phyloP scores from a whole-genome alignment of 2,888 invertebrate species.

The Yponomeuta sedellus region DNA sequence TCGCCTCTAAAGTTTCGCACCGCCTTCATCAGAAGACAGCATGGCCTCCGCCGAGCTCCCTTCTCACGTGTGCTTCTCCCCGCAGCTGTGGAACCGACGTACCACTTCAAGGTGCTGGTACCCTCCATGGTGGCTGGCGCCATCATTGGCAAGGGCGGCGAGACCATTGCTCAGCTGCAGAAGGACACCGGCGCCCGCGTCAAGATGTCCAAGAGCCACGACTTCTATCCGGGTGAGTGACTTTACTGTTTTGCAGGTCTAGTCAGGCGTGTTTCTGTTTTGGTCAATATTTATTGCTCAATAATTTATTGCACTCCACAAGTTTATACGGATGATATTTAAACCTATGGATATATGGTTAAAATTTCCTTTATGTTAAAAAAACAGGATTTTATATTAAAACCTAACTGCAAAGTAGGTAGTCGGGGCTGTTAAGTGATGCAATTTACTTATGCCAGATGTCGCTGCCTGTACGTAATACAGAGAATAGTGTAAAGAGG shows the following conservation, averaged over 20 bases:
- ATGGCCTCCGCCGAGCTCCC: not conserved
- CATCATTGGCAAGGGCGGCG: slow-evolving; percentile 99
- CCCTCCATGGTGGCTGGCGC: slow-evolving; percentile 98
- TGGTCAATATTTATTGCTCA: no score
- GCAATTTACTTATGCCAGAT: no score
- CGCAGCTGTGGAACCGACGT: slow-evolving; percentile 89
- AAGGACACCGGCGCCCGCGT: slow-evolving; percentile 98
- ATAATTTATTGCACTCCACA: no score
- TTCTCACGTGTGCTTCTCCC: not conserved
- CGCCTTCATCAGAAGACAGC: not conserved
- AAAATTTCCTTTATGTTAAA: no score
- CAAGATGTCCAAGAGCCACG: slow-evolving; percentile 99
- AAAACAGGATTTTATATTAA: no score
- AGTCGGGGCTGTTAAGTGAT: no score
- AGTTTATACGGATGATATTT: no score
- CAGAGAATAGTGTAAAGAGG: no score
- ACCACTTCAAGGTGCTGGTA: slow-evolving; percentile 97
- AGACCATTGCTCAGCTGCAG: slow-evolving; percentile 98
- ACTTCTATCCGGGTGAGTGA: slow-evolving; percentile 96
- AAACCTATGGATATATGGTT: no score
- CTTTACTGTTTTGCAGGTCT: not conserved
- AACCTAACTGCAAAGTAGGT: no score
- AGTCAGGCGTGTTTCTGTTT: not conserved
- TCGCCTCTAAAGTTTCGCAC: not conserved
- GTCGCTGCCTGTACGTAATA: no score